Percentiles rank a stretch among this genome's conserved stretches.
phyloP scores from a whole-genome alignment of 2,113 vertebrate genomes.

The Perognathus longimembris region DNA sequence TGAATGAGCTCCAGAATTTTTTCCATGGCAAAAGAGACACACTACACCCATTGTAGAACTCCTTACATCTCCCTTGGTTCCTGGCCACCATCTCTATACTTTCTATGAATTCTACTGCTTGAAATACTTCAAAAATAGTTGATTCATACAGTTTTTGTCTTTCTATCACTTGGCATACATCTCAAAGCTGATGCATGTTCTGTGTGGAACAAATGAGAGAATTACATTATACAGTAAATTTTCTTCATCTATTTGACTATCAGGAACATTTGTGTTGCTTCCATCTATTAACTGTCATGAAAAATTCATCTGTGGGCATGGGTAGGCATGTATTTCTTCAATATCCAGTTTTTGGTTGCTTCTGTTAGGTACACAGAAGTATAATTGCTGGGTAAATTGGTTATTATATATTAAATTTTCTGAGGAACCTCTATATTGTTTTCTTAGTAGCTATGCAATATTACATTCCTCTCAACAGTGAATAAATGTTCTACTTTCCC shows the following conservation, averaged over 20 bases:
- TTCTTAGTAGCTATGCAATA: not conserved
- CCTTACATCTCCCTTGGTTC: rapidly evolving
- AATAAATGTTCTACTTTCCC: not conserved
- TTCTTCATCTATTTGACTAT: not conserved
- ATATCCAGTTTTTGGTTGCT: not conserved
- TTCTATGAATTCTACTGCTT: not conserved
- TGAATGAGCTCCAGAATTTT: not conserved
- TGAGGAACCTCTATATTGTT: not conserved
- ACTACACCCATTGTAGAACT: not conserved
- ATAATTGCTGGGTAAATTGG: not conserved
- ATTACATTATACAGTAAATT: not conserved
- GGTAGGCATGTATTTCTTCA: not conserved
- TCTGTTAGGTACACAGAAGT: not conserved
- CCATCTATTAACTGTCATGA: not conserved
- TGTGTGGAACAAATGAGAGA: not conserved
- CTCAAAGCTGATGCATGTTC: not conserved
- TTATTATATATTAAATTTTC: not conserved
- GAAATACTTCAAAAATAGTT: not conserved
- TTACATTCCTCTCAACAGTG: not conserved
- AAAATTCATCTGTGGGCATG: not conserved
- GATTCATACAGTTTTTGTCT: not conserved
- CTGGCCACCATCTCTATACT: not conserved
- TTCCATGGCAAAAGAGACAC: slow-evolving; percentile 5
- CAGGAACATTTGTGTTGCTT: not conserved
- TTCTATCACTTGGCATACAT: not conserved